phyloP scores from a whole-genome alignment of 2,888 invertebrate genomes.

The Acanthosepion esculentum region DNA sequence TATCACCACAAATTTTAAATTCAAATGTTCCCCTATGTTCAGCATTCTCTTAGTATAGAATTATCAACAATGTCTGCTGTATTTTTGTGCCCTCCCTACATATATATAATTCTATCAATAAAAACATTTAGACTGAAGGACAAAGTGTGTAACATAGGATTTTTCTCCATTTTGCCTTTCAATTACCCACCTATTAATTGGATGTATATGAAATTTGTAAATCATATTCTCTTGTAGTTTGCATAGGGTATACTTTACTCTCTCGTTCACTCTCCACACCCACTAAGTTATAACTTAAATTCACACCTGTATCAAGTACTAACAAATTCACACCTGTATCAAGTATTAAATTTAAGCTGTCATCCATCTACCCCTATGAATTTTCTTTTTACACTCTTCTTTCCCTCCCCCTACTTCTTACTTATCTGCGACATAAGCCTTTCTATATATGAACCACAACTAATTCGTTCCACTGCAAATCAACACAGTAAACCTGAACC shows the following conservation, averaged over 20 bases:
- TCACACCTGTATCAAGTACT: neutral
- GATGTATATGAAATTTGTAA: too few species aligned
- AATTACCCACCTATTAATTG: too few species aligned
- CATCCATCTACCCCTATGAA: neutral
- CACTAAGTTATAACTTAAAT: neutral
- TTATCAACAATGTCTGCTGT: too few species aligned
- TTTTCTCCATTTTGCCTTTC: too few species aligned
- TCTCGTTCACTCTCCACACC: neutral
- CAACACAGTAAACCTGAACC: neutral
- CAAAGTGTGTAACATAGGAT: too few species aligned
- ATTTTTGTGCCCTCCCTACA: too few species aligned
- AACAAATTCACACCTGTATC: neutral
- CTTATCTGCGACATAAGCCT: conserved; percentile 13
- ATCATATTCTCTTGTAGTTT: too few species aligned
- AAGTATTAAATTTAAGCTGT: neutral
- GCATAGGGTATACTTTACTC: neutral
- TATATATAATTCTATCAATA: too few species aligned
- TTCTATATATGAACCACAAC: neutral
- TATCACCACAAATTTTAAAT: too few species aligned
- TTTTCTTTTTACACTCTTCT: neutral
- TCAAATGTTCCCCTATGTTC: too few species aligned
- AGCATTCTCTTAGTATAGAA: too few species aligned
- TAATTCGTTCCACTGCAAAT: conserved; percentile 9
- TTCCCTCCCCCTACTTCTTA: neutral
- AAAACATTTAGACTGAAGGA: too few species aligned